Conservation (phyloP, 92 coral and sea anemone genomes). For the Scolanthus callimorphus region DNA sequence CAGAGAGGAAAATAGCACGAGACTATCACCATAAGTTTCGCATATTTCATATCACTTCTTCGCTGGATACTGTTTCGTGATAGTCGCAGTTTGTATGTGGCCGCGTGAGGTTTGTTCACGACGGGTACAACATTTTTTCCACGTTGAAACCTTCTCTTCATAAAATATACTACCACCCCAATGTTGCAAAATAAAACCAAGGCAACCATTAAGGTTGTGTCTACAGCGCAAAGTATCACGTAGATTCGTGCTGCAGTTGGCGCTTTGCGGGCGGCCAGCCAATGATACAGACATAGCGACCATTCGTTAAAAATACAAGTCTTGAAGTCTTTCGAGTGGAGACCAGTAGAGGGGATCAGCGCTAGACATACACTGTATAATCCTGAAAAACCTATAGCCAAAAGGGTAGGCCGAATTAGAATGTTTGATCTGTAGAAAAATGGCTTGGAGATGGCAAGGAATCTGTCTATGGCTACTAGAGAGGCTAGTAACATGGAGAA, state of each 20-base stretch:
- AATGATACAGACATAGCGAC: slow-evolving; percentile 51
- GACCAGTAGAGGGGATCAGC: slow-evolving; percentile 33
- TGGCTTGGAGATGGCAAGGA: slow-evolving; percentile 54
- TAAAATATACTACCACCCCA: slow-evolving; percentile 52
- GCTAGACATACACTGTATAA: slow-evolving; percentile 33
- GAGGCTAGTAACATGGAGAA: slow-evolving; percentile 55
- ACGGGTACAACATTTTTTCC: slow-evolving; percentile 23
- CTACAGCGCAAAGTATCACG: slow-evolving; percentile 27
- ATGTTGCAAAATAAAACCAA: slow-evolving; percentile 45
- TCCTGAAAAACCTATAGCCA: slow-evolving; percentile 17
- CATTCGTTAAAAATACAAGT: slow-evolving; percentile 5
- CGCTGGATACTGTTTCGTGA: slow-evolving; percentile 1
- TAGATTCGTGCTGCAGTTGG: slow-evolving; percentile 11
- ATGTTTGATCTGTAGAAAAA: slow-evolving; percentile 54
- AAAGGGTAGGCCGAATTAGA: slow-evolving; percentile 24
- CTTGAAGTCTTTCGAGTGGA: slow-evolving; percentile 4
- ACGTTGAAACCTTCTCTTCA: slow-evolving; percentile 30
- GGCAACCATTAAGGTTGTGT: slow-evolving; percentile 23
- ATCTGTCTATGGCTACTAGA: slow-evolving; percentile 51
- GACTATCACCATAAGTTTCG: slow-evolving; percentile 43
- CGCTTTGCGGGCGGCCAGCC: slow-evolving; percentile 25
- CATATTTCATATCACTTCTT: slow-evolving; percentile 44
- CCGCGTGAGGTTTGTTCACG: background rate
- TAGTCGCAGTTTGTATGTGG: background rate
- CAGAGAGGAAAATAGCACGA: slow-evolving; percentile 33